Evolutionary conservation across 2,797 vertebrate genomes (phyloP).

Genomic region (Heliangelus exortis): DNA sequence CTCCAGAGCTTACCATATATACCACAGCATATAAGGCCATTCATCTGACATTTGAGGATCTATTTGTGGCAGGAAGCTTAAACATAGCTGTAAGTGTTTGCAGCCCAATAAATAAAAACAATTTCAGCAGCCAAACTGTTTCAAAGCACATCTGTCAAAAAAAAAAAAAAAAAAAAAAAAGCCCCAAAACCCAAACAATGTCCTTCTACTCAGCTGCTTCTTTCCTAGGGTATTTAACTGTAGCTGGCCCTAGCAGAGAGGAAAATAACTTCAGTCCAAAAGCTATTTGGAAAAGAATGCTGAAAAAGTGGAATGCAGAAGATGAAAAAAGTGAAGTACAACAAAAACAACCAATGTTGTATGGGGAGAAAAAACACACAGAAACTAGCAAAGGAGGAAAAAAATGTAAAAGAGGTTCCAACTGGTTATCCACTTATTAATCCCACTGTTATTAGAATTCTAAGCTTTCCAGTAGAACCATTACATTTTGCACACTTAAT

Average conservation of each 20-base stretch:
- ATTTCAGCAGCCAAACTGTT: neutral
- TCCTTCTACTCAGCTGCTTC: neutral
- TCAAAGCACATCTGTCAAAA: neutral
- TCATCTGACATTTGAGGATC: neutral
- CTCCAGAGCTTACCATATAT: neutral
- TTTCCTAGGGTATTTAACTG: neutral
- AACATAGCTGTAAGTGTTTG: neutral
- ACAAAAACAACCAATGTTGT: neutral
- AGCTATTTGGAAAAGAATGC: neutral
- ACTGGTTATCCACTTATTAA: neutral
- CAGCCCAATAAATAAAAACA: neutral
- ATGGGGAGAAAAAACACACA: fast-evolving
- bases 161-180: neutral
- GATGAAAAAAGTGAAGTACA: neutral
- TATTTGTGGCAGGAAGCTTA: neutral
- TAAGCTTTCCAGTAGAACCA: neutral
- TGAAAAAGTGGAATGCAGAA: neutral
- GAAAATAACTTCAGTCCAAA: neutral
- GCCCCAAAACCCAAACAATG: no score
- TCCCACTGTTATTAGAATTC: neutral
- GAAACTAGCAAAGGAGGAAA: neutral
- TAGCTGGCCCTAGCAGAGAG: neutral
- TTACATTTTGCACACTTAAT: neutral
- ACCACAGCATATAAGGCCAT: neutral
- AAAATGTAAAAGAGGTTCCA: neutral